Conservation (phyloP, 2,797 vertebrate species). For the Phoxinus dragarum region DNA sequence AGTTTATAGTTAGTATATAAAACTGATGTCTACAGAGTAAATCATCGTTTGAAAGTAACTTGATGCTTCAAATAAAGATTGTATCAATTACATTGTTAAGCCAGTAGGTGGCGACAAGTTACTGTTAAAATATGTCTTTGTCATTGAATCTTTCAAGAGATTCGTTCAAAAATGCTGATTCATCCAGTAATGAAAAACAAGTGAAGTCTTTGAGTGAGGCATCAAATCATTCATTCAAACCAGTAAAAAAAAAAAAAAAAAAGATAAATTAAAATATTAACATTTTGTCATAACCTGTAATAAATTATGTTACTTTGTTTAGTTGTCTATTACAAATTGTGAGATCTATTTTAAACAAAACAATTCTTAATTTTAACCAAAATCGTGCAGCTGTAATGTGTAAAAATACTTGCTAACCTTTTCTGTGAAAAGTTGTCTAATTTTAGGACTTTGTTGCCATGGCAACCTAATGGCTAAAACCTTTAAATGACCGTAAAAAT, state of each 20-base stretch:
- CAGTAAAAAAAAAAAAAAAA: no score
- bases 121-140: neutral
- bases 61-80: no score
- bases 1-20: neutral
- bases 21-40: no score
- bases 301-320: neutral
- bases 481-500: neutral
- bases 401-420: neutral
- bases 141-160: neutral
- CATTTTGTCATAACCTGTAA: neutral
- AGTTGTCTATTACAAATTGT: no score
- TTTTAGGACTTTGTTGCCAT: neutral
- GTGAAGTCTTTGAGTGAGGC: neutral
- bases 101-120: neutral
- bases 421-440: neutral
- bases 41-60: no score
- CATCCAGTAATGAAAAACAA: neutral
- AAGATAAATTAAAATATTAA: neutral
- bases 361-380: neutral
- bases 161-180: neutral
- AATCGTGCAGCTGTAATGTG: neutral
- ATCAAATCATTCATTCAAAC: neutral
- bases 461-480: neutral
- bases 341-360: neutral
- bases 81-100: neutral